Base-by-base conservation (phyloP, 2,113 vertebrate species). In the Mugil cephalus region DNA sequence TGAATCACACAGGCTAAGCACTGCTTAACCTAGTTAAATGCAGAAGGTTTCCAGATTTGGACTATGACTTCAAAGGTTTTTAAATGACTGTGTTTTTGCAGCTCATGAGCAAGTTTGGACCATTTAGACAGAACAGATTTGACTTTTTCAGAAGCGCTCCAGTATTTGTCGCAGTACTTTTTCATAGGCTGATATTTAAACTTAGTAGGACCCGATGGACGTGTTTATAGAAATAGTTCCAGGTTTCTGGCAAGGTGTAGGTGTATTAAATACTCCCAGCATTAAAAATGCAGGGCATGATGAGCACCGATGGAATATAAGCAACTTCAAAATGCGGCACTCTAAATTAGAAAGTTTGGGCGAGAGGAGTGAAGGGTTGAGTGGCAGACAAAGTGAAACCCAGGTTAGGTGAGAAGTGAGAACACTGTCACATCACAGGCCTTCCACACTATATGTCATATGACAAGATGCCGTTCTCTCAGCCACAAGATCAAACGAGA, bases 401-500 rank as follows among this genome's bases (percentile, higher is more conserved):
- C 61, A 64, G 74, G 74, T 69, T 61, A 68, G 70, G 63, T 62
- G 74, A 51, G 72, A 77, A 46, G 34, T 62, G 74, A 51, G 72
- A 77, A 46, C 21, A 21, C 60, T 78, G 79, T 74, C 80, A 80
- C 60, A 86, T 80, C 71, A 80, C 54, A 81, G 71, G 24, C 17
- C 62, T 13, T 63, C 9, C 71, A 43, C 48, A 56, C 62, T 80
- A 56, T 67, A 69, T 59, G 72, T 71, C 80, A 78, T 1, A 45
- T 82, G 64, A 81, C 15, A 46, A 78, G 71, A 71, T 40, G 68
- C 59, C 56, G 40, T 48, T 80, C 79, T 47, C 53, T 67, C 52
- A 46, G 18, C 63, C 30, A 36, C 42, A 68, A 83, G 82, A 90
- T 89, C 72, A 79, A 78, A 87, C 52, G 69, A 69, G 42, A 78